A percentile compares a stretch with the other conserved stretches of the same genome.
Evolutionary conservation across 2,797 vertebrate species (phyloP).

Genomic region (Myioborus melanocephalus): DNA sequence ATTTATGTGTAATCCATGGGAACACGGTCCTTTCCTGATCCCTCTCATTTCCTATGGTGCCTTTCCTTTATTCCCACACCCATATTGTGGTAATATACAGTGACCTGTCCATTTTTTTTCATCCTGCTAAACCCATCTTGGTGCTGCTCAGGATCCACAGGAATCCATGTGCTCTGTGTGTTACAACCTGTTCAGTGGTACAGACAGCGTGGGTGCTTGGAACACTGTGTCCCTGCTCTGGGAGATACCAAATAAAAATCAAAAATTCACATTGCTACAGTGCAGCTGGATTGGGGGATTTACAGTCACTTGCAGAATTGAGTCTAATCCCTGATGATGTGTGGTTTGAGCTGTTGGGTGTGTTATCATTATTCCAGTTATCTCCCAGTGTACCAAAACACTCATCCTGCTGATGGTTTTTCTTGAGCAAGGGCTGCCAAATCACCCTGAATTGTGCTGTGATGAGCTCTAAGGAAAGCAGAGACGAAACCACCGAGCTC

Average conservation of each 20-base stretch:
- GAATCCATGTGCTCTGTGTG: background rate
- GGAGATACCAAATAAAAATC: background rate
- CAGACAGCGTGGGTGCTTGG: background rate
- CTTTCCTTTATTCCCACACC: background rate
- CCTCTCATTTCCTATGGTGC: background rate
- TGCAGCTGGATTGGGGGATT: background rate
- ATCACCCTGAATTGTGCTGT: background rate
- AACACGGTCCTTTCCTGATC: background rate
- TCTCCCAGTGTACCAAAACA: background rate
- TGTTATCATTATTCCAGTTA: background rate
- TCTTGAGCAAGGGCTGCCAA: background rate
- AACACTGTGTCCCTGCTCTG: background rate
- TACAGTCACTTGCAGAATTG: background rate
- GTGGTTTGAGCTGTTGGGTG: background rate
- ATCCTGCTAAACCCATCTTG: accelerated
- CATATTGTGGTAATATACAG: accelerated
- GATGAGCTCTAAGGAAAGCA: background rate
- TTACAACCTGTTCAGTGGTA: background rate
- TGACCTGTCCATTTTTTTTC: background rate
- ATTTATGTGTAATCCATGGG: background rate
- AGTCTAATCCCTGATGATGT: background rate
- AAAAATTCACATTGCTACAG: background rate
- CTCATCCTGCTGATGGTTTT: background rate
- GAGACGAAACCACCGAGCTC: background rate
- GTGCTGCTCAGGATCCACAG: background rate